Evolutionary conservation across 2,113 vertebrate genomes (phyloP), one percentile per base, ranked within the genome.

Genomic region (Poecilia latipinna): DNA sequence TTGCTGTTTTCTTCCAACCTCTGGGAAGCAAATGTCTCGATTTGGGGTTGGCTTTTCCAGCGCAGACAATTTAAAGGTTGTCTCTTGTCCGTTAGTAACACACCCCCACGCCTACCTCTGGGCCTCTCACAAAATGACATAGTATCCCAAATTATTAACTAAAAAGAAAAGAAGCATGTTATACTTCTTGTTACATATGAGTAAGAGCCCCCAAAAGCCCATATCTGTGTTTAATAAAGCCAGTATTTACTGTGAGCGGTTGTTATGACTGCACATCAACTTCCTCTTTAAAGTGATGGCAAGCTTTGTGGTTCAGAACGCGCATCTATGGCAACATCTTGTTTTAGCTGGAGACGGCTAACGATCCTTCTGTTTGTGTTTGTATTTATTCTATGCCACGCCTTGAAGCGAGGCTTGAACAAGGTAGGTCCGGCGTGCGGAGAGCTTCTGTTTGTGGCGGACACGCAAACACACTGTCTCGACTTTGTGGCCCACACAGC

Each of bases 371-470:
- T 87, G 83, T 85, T 70, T 86, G 77, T 91, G 70, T 91, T 83
- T 93, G 84, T 68, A 83, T 91, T 82, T 89, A 89, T 88, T 90
- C 91, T 88, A 85, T 92, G 90, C 87, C 71, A 88, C 89, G 82
- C 93, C 86, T 87, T 93, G 93, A 94, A 94, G 93, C 92, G 90
- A 94, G 87, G 89, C 90, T 94, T 86, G 80, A 88, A 87, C 84
- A 94, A 94, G 93, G 93, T 94, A 94, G 93, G 93, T 93, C 67
- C 33, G 68, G 75, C 8, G 69, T 78, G 68, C 65, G 79, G 79
- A 77, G 67, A 87, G 77, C 57, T 51, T 71, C 79, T 89, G 84
- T 90, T 72, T 92, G 90, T 90, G 78, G 87, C 17, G 91, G 85
- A 84, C 78, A 78, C 35, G 8, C 35, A 37, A 37, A 37, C 82